Conservation (phyloP, 2,113 vertebrate genomes). For the Synchiropus splendidus region DNA sequence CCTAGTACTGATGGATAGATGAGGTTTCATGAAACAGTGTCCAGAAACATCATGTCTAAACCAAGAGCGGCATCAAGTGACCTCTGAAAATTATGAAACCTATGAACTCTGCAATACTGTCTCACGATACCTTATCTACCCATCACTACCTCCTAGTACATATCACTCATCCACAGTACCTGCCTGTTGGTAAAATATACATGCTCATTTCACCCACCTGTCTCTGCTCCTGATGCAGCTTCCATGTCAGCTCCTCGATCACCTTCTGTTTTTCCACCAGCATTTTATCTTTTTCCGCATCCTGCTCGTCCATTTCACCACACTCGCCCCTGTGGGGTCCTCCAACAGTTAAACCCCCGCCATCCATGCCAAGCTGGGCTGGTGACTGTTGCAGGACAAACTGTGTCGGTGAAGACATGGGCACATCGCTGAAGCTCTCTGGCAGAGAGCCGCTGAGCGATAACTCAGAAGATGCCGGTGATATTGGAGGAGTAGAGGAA, state of each 20-base stretch:
- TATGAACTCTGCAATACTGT: too few species aligned
- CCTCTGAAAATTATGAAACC: too few species aligned
- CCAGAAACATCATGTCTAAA: too few species aligned
- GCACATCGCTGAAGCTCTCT: conserved; percentile 85
- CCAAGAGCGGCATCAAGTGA: too few species aligned
- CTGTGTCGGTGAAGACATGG: conserved; percentile 79
- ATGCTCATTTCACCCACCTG: conserved; percentile 66
- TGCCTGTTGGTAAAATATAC: too few species aligned
- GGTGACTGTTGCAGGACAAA: conserved; percentile 80
- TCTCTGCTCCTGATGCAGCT: conserved; percentile 90
- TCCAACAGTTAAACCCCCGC: conserved; percentile 59
- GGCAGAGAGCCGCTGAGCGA: conserved; percentile 85
- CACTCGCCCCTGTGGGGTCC: conserved; percentile 59
- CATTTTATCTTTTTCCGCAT: conserved; percentile 97
- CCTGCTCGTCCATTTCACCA: conserved; percentile 72
- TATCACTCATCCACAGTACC: too few species aligned
- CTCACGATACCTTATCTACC: too few species aligned
- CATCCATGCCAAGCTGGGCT: conserved; percentile 67
- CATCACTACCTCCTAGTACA: too few species aligned
- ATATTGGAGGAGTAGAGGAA: conserved; percentile 90
- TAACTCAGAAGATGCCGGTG: conserved; percentile 88
- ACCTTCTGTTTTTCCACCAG: conserved; percentile 98
- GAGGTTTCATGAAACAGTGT: too few species aligned
- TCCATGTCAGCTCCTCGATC: conserved; percentile 96
- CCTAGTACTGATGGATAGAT: too few species aligned